Base-by-base conservation (phyloP, 1,140 invertebrate species). In the Neodiprion virginianus region DNA sequence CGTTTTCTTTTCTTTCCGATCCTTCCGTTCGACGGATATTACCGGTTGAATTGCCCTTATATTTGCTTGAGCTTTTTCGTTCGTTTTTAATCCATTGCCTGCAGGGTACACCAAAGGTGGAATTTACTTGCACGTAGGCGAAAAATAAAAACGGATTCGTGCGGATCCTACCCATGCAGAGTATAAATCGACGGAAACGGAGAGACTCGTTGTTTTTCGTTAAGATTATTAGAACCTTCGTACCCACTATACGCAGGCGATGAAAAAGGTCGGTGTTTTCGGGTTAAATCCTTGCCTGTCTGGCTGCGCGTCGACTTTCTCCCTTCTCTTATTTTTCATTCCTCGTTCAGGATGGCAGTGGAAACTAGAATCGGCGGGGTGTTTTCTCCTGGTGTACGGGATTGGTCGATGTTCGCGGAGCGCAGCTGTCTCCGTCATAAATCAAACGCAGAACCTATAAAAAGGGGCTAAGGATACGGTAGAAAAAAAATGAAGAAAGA, bases 401-500 rank as follows among this genome's bases (percentile, higher is more conserved):
- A 40, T 40, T 40, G 28, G 28, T 40, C 28, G n/a, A 61, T 61
- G n/a, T 17, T 61, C 53, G 11, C 53, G 11, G 67, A 9, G 67
- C 23, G 23, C 67, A 69, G 67, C 67, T 69, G 67, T 69, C 67
- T 69, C 40, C 21, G 17, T 47, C 17, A 69, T 69, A 69, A 69
- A 69, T 69, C 67, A 69, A 23, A 69, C 67, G 17, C 67, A 69
- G 67, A 69, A 47, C 67, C 67, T 21, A 69, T 69, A 69, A 69
- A 69, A 69, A 40, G 28, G 28, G 28, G 28, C 28, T 40, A 40
- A 40, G 28, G 28, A 5, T 40, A 40, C 2, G 28, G 28, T 2
- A 5, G 28, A 40, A 40, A 40, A 40, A 40, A 40, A 40, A 40
- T 40, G 28, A 40, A 40, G 28, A 5, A 40, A 40, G 21, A 69